Base-by-base conservation (phyloP, 1,140 invertebrate species). In the Chironomus tepperi region DNA sequence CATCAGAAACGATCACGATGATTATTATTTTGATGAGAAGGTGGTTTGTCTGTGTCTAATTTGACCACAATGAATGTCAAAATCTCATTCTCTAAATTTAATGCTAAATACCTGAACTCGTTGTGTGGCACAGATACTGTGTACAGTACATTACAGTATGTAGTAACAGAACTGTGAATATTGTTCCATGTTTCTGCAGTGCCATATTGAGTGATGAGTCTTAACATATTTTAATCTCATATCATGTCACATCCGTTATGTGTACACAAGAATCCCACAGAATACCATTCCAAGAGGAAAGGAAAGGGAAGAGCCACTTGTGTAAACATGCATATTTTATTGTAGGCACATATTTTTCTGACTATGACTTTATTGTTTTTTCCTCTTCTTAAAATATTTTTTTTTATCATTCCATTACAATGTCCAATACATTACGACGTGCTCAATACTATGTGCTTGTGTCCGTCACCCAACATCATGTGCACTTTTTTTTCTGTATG, bases 61-160 rank as follows among this genome's bases (percentile, higher is more conserved):
- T 70, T 70, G 65, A 70, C 65, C 65, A 70, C 16, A 70, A 70
- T 70, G 19, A 70, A 18, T 67, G 64, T 67, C 64, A 67, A 67
- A n/a, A 15, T 67, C 12, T 67, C 16, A 19, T 8, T 67, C 8
- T 47, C 43, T 15, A 57, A 34, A 2, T 34, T 34, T 34, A 34
- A 34, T 34, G 24, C 24, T 34, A 34, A 34, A 34, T 34, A 5
- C 24, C 24, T 34, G 24, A 34, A 5, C 24, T 34, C 5, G 24
- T 34, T 34, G 24, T 34, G 24, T 34, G 24, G 24, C 24, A 34
- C 24, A 34, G 24, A 34, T 34, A 34, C 24, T 34, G 24, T 34
- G 1, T 34, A 34, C 24, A 34, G 24, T 5, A 34, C 24, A 34
- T 34, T 34, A 34, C 24, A 34, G 24, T 34, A 34, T 34, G 24